Evolutionary conservation across 1,140 invertebrate genomes (phyloP).

Genomic region (Calliphora vicina): DNA sequence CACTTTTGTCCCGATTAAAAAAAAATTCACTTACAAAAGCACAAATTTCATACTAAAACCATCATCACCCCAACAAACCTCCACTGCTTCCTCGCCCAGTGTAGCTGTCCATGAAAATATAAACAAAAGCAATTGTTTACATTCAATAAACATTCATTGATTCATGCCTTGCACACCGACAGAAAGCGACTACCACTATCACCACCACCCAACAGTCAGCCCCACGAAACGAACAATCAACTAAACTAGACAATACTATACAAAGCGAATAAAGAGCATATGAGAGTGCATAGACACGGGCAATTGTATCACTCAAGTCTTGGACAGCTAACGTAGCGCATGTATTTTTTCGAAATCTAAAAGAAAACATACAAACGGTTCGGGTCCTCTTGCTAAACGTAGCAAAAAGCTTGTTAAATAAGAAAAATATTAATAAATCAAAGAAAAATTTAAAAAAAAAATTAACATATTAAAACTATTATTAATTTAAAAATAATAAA

Average conservation of each 20-base stretch:
- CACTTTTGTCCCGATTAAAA: no score
- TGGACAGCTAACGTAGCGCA: conserved; percentile 21
- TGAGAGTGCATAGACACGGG: neutral
- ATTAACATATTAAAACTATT: neutral
- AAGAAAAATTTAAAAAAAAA: neutral
- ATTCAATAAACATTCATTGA: neutral
- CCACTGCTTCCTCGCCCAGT: neutral
- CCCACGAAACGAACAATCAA: no score
- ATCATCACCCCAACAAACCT: neutral
- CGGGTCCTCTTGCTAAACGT: neutral
- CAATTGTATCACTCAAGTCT: conserved; percentile 22
- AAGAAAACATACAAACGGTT: neutral
- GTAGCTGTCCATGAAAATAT: neutral
- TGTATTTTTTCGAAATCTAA: conserved; percentile 1
- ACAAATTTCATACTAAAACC: no score
- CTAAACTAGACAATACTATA: neutral
- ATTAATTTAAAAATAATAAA: neutral
- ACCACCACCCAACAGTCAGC: neutral
- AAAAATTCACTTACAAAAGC: no score
- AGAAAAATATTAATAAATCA: neutral
- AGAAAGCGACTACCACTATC: neutral
- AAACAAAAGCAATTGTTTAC: neutral
- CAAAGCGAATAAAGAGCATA: neutral
- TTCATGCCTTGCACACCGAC: neutral
- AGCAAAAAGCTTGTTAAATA: neutral